A percentile compares a stretch with the other conserved stretches of the same genome.
These are phyloP conservation scores for Ancistrus triradiatus DNA, from an alignment of 2,113 vertebrate species.

Conservation along the genomic window DNA sequence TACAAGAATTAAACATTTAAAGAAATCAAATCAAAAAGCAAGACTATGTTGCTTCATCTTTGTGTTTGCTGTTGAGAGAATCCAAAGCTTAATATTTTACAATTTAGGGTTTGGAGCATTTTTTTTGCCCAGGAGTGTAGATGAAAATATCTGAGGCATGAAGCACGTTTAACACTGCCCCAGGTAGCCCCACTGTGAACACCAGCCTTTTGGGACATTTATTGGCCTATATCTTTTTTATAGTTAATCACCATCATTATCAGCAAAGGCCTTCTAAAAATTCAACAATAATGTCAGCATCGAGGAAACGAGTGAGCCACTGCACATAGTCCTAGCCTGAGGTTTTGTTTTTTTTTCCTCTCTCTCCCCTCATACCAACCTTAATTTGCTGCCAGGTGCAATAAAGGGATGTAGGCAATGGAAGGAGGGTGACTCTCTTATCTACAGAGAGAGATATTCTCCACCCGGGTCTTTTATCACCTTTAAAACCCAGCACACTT, in stretches of 20 bases:
- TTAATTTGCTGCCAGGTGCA: slow-evolving; percentile 82
- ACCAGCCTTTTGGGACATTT: slow-evolving; percentile 73
- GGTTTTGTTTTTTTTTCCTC: slow-evolving; percentile 62
- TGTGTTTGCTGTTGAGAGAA: too few species aligned
- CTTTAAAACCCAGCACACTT: slow-evolving; percentile 72
- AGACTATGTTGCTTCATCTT: too few species aligned
- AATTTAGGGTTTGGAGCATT: too few species aligned
- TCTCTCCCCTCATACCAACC: slow-evolving; percentile 53
- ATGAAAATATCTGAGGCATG: slow-evolving; percentile 74
- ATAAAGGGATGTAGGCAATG: slow-evolving; percentile 72
- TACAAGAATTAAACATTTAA: slow-evolving; percentile 86
- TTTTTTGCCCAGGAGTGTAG: too few species aligned
- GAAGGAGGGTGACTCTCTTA: slow-evolving; percentile 74
- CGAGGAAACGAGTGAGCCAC: slow-evolving; percentile 61
- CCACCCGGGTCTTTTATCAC: slow-evolving; percentile 70
- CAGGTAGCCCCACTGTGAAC: slow-evolving; percentile 79
- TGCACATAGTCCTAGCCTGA: slow-evolving; percentile 71
- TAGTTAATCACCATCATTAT: slow-evolving; percentile 67
- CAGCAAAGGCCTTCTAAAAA: slow-evolving; percentile 78
- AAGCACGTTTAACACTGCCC: slow-evolving; percentile 78
- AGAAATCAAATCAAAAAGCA: slow-evolving; percentile 86
- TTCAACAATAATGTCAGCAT: slow-evolving; percentile 70
- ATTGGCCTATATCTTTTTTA: slow-evolving; percentile 86
- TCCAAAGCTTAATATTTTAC: too few species aligned
- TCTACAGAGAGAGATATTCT: slow-evolving; percentile 70